Base-by-base conservation (phyloP, 2,888 invertebrate species). In the Drosophila monieri region DNA sequence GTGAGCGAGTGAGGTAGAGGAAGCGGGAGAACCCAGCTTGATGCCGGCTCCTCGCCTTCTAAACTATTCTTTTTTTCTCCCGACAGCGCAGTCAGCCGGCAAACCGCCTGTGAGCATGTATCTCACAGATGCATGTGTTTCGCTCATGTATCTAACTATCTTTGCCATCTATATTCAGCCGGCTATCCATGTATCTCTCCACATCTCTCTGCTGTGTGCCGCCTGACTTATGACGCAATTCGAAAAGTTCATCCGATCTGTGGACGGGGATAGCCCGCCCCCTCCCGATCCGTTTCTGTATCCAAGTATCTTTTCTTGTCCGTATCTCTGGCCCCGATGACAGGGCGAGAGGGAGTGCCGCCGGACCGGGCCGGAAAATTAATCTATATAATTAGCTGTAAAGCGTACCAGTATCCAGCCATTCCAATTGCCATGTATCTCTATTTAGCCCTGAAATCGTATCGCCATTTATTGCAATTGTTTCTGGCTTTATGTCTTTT, bases 211-310 rank as follows among this genome's bases (percentile, higher is more conserved):
- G 35, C 30, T 49, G 35, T 56, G n/a, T 68, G 39, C 48, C 21
- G 39, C 48, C 21, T 64, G 15, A 76, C 76, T 80, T 78, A 74
- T 81, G 81, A 81, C 81, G 81, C 85, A 86, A 81, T 86, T 77
- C 70, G 54, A 71, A 57, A 70, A 70, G 61, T 72, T 85, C 54
- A 64, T 56, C 66, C 52, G 68, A 68, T 78, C 53, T 53, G 44
- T n/a, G 14, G 5, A 35, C 27, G 9, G 18, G 18, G 25, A 1
- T 48, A 47, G 47, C 48, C 23, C 14, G 49, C 47, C 21, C n/a
- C 3, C 8, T 15, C 5, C 3, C 14, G 4, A 0, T 27, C 30
- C 18, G 6, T 3, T 9, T 41, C 15, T 37, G 14, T 41, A 9
- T 10, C 12, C 25, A 10, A 27, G 18, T 54, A 18, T 47, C 21